A percentile compares a stretch with the other conserved stretches of the same genome.
phyloP scores from a whole-genome alignment of 2,113 vertebrate genomes.

The Cyanistes caeruleus region DNA sequence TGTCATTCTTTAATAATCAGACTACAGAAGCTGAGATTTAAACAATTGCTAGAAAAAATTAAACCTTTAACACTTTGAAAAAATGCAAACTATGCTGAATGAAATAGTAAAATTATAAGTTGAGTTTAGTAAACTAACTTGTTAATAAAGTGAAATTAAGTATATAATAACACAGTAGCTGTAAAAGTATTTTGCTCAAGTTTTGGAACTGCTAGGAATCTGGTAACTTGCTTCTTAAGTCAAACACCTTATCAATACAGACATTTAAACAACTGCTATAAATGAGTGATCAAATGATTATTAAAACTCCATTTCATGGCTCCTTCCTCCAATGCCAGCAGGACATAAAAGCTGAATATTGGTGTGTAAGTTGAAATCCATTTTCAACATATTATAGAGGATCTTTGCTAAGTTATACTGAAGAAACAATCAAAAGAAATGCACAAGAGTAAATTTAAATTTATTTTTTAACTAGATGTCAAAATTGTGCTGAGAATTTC shows the following conservation, averaged over 20 bases:
- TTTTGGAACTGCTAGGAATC: constrained; percentile 71
- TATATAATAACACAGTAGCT: constrained; percentile 41
- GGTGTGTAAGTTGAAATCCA: constrained; percentile 7
- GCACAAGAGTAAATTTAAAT: neutral
- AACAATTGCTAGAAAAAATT: constrained; percentile 52
- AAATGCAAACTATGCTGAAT: constrained; percentile 52
- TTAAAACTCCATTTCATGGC: constrained; percentile 71
- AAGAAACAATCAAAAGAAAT: constrained; percentile 36
- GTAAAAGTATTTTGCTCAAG: constrained; percentile 43
- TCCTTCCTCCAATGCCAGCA: constrained; percentile 52
- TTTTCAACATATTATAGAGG: neutral
- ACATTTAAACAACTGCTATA: constrained; percentile 84
- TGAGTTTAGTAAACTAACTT: constrained; percentile 29
- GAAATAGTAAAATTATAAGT: constrained; percentile 52
- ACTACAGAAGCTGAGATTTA: constrained; percentile 5
- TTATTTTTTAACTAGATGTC: neutral
- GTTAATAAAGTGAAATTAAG: constrained; percentile 25
- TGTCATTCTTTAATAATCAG: constrained; percentile 28
- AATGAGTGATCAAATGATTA: constrained; percentile 88
- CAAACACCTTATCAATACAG: constrained; percentile 71
- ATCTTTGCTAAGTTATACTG: neutral
- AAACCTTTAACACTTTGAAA: constrained; percentile 50
- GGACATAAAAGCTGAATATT: neutral
- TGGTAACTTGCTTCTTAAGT: constrained; percentile 70
- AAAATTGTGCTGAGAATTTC: constrained; percentile 24